Conservation (phyloP, 2,113 vertebrate genomes). For the Hippocampus mohnikei region DNA sequence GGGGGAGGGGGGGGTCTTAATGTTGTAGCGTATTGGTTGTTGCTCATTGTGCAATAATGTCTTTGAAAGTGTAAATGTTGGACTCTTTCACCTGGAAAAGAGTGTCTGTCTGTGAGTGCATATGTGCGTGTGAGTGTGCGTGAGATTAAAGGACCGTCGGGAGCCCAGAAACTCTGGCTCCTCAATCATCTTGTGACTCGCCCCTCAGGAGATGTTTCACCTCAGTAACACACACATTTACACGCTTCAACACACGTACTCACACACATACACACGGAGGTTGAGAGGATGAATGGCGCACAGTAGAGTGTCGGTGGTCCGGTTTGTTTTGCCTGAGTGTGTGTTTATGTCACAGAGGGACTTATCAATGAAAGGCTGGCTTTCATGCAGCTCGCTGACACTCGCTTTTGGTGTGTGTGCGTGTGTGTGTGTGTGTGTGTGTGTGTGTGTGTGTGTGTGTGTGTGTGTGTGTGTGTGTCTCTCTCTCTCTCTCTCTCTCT, state of each 20-base stretch:
- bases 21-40: no score
- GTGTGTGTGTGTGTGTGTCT: background rate
- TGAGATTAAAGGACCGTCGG: constrained; percentile 57
- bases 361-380: constrained; percentile 65
- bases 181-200: constrained; percentile 17
- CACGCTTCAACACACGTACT: constrained; percentile 19
- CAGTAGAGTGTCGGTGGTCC: constrained; percentile 36
- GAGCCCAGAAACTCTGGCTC: constrained; percentile 40
- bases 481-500: background rate
- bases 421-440: constrained; percentile 13
- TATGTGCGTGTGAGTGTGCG: constrained; percentile 2
- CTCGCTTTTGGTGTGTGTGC: constrained; percentile 7
- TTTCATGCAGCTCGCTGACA: constrained; percentile 49
- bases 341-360: constrained; percentile 60
- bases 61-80: constrained; percentile 5
- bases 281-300: constrained; percentile 43
- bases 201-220: constrained; percentile 33
- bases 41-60: background rate
- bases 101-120: constrained; percentile 25
- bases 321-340: constrained; percentile 55
- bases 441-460: background rate
- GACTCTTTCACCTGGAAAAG: background rate
- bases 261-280: constrained; percentile 15
- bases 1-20: no score
- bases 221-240: constrained; percentile 37